phyloP scores from a whole-genome alignment of 1,140 invertebrate species.

The Drosophila carrolli region DNA sequence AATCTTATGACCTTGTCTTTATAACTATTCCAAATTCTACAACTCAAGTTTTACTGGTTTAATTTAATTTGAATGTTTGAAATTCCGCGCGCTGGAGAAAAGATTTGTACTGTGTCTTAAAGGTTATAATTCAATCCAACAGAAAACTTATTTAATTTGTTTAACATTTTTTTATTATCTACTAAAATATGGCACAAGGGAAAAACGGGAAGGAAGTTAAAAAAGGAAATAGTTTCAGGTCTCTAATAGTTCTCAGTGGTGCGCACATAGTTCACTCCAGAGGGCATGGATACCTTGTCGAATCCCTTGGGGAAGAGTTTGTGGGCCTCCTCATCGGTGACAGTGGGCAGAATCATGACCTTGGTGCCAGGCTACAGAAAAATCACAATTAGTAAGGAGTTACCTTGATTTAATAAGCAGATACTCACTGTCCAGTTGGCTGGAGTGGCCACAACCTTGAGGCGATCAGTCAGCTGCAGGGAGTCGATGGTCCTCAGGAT shows the following conservation, averaged over 20 bases:
- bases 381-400: constrained; percentile 16
- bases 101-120: no score
- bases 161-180: no score
- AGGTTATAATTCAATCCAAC: no score
- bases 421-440: constrained; percentile 92
- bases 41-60: no score
- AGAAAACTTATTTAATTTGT: no score
- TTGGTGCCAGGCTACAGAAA: constrained; percentile 89
- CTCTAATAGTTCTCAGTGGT: constrained; percentile 89
- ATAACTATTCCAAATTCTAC: no score
- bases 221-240: background rate
- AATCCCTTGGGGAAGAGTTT: constrained; percentile 91
- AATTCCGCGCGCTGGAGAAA: no score
- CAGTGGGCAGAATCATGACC: constrained; percentile 93
- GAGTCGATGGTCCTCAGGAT: constrained; percentile 95
- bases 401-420: no score
- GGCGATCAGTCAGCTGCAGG: constrained; percentile 91
- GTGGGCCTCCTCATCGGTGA: constrained; percentile 89
- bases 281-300: constrained; percentile 90
- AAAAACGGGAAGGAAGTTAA: background rate
- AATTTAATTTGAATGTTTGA: no score
- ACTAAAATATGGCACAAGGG: no score
- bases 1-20: no score
- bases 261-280: constrained; percentile 91
- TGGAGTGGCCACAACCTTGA: constrained; percentile 92